These are phyloP conservation scores for Mayetiola destructor DNA, from an alignment of 2,888 invertebrate genomes.

Conservation along the genomic window DNA sequence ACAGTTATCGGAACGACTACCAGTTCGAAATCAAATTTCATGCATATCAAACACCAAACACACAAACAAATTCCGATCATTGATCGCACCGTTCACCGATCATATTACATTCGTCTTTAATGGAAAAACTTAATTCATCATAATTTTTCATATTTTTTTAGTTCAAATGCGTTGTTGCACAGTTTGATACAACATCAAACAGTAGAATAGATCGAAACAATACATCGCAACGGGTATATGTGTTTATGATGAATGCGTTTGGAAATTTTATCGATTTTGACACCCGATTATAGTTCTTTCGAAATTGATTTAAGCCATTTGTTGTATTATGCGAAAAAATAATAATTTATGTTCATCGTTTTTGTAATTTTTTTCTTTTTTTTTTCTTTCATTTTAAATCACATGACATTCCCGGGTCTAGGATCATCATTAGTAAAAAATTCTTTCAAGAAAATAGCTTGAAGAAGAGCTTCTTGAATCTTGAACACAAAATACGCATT, in stretches of 20 bases:
- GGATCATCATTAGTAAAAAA: too few species aligned
- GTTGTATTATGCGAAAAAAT: background rate
- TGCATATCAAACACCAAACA: background rate
- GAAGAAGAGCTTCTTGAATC: too few species aligned
- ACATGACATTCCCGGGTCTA: too few species aligned
- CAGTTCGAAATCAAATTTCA: conserved; percentile 6
- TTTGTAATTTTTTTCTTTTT: too few species aligned
- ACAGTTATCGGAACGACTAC: conserved; percentile 3
- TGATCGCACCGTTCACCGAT: background rate
- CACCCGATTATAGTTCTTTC: background rate
- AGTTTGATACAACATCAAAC: conserved; percentile 11
- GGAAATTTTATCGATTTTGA: background rate
- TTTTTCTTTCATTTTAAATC: too few species aligned
- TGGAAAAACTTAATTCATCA: background rate
- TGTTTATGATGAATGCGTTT: too few species aligned
- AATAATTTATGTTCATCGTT: background rate
- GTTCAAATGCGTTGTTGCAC: conserved; percentile 9
- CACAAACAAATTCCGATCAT: background rate
- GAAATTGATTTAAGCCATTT: conserved; percentile 6
- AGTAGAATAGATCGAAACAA: background rate
- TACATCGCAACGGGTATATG: conserved; percentile 2
- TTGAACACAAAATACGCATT: too few species aligned
- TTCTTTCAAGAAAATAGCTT: too few species aligned
- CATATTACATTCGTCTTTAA: background rate
- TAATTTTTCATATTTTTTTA: background rate